Conservation (phyloP, 2,888 invertebrate species). For the Parnassius mnemosyne region DNA sequence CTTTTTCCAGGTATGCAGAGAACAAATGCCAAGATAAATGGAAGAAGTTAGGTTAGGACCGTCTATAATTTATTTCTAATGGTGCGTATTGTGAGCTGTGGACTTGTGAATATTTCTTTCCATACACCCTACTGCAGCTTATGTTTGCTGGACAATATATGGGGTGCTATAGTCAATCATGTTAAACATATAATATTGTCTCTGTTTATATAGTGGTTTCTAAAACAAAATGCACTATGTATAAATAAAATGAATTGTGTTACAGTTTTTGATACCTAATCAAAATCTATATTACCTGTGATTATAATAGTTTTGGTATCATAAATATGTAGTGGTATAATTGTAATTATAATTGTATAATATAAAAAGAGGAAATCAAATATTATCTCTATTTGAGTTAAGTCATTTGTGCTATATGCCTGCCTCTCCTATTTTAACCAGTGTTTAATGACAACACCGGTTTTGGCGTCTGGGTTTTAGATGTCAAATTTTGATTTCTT, state of each 20-base stretch:
- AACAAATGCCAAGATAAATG: slow-evolving; percentile 80
- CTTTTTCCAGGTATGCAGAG: slow-evolving; percentile 73
- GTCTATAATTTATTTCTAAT: slow-evolving; percentile 80
- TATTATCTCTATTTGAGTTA: slow-evolving; percentile 25
- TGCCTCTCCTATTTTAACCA: neutral
- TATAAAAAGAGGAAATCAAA: slow-evolving; percentile 27
- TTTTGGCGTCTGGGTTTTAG: too few relatives aligned
- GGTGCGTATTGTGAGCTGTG: slow-evolving; percentile 79
- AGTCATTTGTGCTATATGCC: slow-evolving; percentile 9
- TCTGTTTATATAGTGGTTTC: slow-evolving; percentile 63
- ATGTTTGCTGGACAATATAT: slow-evolving; percentile 66
- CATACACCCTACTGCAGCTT: slow-evolving; percentile 57
- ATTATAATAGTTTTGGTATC: slow-evolving; percentile 39
- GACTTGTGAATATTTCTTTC: slow-evolving; percentile 74
- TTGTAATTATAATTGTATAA: slow-evolving; percentile 38
- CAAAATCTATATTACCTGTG: slow-evolving; percentile 49
- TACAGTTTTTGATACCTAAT: slow-evolving; percentile 52
- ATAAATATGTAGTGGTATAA: slow-evolving; percentile 36
- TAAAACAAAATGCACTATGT: slow-evolving; percentile 61
- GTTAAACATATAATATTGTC: slow-evolving; percentile 63
- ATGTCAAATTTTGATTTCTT: too few relatives aligned
- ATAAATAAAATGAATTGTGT: slow-evolving; percentile 48
- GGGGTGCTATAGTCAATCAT: slow-evolving; percentile 76
- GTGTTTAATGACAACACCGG: too few relatives aligned
- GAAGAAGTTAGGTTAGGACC: slow-evolving; percentile 66